phyloP scores from a whole-genome alignment of 2,797 vertebrate genomes.

The Craterocephalus amniculus region DNA sequence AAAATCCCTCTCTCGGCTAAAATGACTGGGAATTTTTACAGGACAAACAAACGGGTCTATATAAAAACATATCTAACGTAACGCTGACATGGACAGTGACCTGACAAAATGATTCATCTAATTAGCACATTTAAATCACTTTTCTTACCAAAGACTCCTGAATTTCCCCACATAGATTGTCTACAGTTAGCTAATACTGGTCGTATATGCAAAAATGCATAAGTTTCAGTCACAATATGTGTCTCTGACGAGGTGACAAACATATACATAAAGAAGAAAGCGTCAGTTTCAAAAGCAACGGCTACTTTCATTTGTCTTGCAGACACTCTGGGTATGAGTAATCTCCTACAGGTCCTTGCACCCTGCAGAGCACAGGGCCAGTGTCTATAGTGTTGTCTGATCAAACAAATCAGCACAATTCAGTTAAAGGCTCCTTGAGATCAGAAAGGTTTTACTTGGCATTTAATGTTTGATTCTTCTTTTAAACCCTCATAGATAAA shows the following conservation, averaged over 20 bases:
- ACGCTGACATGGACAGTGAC: constrained; percentile 64
- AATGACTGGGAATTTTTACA: constrained; percentile 50
- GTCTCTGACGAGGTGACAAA: constrained; percentile 59
- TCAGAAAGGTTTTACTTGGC: constrained; percentile 49
- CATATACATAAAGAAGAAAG: constrained; percentile 57
- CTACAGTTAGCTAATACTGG: constrained; percentile 77
- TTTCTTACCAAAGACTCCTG: constrained; percentile 48
- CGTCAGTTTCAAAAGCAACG: constrained; percentile 82
- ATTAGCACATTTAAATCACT: constrained; percentile 56
- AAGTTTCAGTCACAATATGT: constrained; percentile 70
- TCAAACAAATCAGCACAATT: constrained; percentile 70
- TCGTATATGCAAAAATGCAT: constrained; percentile 72
- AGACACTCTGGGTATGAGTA: constrained; percentile 80
- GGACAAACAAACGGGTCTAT: constrained; percentile 29
- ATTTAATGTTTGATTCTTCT: constrained; percentile 64
- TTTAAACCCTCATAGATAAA: constrained; percentile 67
- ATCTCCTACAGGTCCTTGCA: constrained; percentile 56
- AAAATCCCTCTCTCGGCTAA: constrained; percentile 43
- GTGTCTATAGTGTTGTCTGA: constrained; percentile 73
- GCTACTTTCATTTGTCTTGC: constrained; percentile 82
- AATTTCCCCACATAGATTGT: constrained; percentile 68
- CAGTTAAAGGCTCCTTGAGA: constrained; percentile 55
- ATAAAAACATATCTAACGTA: constrained; percentile 52
- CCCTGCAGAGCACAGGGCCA: constrained; percentile 54
- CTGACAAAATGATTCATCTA: constrained; percentile 57